These are phyloP conservation scores for Athalia rosae DNA, from an alignment of 2,888 invertebrate genomes.

Conservation along the genomic window DNA sequence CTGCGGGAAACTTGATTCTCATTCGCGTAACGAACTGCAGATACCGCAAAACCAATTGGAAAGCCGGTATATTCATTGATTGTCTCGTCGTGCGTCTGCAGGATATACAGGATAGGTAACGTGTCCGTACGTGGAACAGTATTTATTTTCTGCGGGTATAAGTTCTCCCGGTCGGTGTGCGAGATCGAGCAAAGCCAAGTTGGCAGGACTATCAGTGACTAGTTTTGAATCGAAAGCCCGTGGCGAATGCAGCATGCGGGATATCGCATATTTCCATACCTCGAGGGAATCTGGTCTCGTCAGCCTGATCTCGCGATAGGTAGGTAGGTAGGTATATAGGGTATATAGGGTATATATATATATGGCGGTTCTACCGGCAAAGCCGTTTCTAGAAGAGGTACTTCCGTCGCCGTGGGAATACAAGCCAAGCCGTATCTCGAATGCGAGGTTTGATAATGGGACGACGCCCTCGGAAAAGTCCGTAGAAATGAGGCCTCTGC, in stretches of 20 bases:
- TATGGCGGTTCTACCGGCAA: constrained; percentile 20
- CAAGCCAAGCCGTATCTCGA: constrained; percentile 44
- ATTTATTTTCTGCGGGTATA: too few species aligned
- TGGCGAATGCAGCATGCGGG: constrained; percentile 31
- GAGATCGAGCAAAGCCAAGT: constrained; percentile 4
- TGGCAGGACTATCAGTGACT: constrained; percentile 36
- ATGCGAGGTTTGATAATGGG: constrained; percentile 42
- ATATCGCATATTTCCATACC: constrained; percentile 46
- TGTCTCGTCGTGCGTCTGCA: too few species aligned
- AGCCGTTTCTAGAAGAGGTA: constrained; percentile 42
- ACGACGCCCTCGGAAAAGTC: constrained; percentile 44
- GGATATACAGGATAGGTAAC: too few species aligned
- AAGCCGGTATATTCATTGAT: background rate
- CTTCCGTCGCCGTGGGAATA: constrained; percentile 45
- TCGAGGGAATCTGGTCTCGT: constrained; percentile 45
- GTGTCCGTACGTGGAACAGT: too few species aligned
- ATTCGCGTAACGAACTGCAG: background rate
- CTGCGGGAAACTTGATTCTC: background rate
- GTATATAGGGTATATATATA: background rate
- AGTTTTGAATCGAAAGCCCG: constrained; percentile 34
- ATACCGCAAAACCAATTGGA: background rate
- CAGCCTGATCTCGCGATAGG: constrained; percentile 42
- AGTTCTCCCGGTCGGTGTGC: background rate
- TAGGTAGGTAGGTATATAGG: constrained; percentile 2
- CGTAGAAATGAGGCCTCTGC: constrained; percentile 37